Evolutionary conservation across 2,888 invertebrate genomes (phyloP), one percentile per base, ranked within the genome.

Genomic region (Anorthoa munda): DNA sequence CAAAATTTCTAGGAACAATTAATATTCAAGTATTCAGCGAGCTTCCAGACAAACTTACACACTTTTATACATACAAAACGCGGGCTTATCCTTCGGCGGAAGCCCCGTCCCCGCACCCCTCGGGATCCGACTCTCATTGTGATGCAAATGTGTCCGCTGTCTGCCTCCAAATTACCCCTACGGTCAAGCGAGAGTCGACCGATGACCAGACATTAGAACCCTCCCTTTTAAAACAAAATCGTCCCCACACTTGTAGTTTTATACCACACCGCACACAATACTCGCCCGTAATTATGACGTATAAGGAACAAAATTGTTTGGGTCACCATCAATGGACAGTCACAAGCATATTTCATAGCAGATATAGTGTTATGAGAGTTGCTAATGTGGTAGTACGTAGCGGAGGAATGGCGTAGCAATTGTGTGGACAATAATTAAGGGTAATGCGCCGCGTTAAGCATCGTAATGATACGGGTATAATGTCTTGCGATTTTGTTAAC

Each of bases 81-180:
- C 89, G 87, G 90, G 93, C 92, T 94, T 93, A 94, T 94, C 95
- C 95, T 88, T 85, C 78, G 90, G 89, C 94, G 95, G 95, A 95
- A 95, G 89, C 95, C 91, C 94, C 91, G 90, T 88, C 88, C 90
- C 88, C 83, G 84, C 87, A 73, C 75, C 86, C 85, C 87, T 51
- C 89, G 91, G 93, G 94, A 94, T 94, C 93, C 94, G 91, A 92
- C 86, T 92, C 91, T 93, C 94, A 95, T 96, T 96, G 94, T 96
- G 89, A 96, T 96, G 96, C 95, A 96, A 96, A 96, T 96, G 93
- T 87, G 93, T 93, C 89, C 95, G 95, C 93, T 95, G 96, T 96
- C 96, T 96, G 96, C 95, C 93, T 96, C 92, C 93, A 94, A 96
- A 96, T 95, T 95, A 94, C 94, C 95, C 95, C 93, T 94, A 93